Evolutionary conservation across 2,888 invertebrate genomes (phyloP), one percentile per base, ranked within the genome.

Genomic region (Furcula furcula): DNA sequence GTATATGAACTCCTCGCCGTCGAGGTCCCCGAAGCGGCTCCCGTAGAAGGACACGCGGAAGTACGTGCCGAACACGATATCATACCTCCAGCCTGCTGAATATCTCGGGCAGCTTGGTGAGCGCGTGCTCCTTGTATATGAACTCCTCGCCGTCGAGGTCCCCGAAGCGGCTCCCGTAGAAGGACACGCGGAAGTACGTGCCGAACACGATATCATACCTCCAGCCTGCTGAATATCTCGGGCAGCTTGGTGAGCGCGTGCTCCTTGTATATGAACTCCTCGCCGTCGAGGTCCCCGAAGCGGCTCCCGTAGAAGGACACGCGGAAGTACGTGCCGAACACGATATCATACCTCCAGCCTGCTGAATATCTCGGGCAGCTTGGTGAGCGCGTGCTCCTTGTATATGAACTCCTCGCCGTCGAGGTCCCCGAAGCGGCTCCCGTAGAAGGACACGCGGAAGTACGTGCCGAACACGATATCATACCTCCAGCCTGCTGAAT

Each of bases 381-480:
- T 99, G 6, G 99, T 99, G 55, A 99, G 91, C 15, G 97, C 96
- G 30, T 98, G 98, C 76, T 99, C 99, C 83, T 99, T 98, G 74
- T 97, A 99, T 13, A 99, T 92, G 77, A 97, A 99, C 86, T 99
- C 98, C 70, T 97, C 95, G 11, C 93, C 93, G 80, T 97, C 94
- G 33, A 99, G 90, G 84, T 99, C 99, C 0, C 97, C 98, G 87
- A 99, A 98, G 69, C 95, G 93, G 3, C 93, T 90, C 10, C 99
- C 99, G 87, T 98, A 98, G 87, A 99, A 99, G 7, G 98, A 98
- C 31, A 99, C 98, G 44, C 99, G 92, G 87, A 99, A 99, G 83
- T 98, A 99, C 0, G 98, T 96, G 6, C 98, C 98, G 89, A 99
- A 99, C 47, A 98, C 95, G 20, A n/a, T n/a, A n/a, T n/a, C n/a